These are phyloP conservation scores for Tenualosa ilisha DNA, from an alignment of 2,797 vertebrate genomes.

Conservation along the genomic window DNA sequence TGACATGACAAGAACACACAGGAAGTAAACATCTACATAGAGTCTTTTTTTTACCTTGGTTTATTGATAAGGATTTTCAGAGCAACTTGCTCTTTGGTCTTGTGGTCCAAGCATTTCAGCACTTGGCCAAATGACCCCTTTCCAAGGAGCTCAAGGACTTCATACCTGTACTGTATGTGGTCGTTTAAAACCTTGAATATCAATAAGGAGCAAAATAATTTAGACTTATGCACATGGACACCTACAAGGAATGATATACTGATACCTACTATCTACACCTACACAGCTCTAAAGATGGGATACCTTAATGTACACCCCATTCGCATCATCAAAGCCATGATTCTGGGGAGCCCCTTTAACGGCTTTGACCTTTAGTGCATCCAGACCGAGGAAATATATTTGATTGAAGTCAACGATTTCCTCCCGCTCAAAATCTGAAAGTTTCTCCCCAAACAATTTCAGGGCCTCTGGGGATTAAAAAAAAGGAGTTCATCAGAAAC, in stretches of 20 bases:
- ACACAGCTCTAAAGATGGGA: background rate
- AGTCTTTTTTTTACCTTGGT: conserved; percentile 76
- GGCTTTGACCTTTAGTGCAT: conserved; percentile 68
- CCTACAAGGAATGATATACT: background rate
- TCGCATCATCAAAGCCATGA: conserved; percentile 70
- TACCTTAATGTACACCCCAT: conserved; percentile 74
- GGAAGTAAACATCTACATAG: background rate
- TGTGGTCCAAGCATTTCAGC: conserved; percentile 94
- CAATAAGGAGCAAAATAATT: background rate
- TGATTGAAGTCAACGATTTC: conserved; percentile 75
- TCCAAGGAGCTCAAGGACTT: conserved; percentile 91
- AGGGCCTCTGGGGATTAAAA: conserved; percentile 67
- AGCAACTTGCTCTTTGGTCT: conserved; percentile 90
- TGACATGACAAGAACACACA: background rate
- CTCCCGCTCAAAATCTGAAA: conserved; percentile 72
- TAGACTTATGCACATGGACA: background rate
- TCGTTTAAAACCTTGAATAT: conserved; percentile 84
- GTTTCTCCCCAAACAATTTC: conserved; percentile 67
- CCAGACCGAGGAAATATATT: conserved; percentile 77
- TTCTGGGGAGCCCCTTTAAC: conserved; percentile 63
- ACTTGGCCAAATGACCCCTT: conserved; percentile 96
- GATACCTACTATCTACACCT: background rate
- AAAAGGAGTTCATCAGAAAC: background rate
- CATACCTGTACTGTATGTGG: conserved; percentile 90
- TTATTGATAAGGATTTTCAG: conserved; percentile 95